phyloP scores from a whole-genome alignment of 2,113 vertebrate species.

The Prunella fulvescens region DNA sequence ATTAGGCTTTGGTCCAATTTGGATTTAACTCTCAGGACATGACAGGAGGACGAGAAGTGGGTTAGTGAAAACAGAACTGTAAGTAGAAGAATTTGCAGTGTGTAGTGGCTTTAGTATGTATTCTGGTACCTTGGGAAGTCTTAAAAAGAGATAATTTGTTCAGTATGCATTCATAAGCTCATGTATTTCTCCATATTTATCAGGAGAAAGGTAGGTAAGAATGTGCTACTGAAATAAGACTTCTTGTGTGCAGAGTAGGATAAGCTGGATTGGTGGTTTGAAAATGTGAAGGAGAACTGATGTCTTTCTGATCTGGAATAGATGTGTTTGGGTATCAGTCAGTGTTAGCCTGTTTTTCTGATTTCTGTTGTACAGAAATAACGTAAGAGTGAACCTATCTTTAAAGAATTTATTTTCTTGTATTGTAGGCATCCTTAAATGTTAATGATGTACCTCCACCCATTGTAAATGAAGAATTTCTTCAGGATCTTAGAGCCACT shows the following conservation, averaged over 20 bases:
- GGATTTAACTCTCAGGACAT: background rate
- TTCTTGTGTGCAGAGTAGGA: background rate
- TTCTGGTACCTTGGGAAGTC: background rate
- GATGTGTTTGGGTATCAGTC: background rate
- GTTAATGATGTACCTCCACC: conserved; percentile 82
- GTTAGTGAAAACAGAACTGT: background rate
- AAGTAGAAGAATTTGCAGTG: background rate
- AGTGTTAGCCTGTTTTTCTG: background rate
- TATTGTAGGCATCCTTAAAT: conserved; percentile 82
- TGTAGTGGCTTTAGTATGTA: background rate
- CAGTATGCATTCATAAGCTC: background rate
- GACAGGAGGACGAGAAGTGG: background rate
- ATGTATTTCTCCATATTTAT: background rate
- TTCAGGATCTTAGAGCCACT: conserved; percentile 86
- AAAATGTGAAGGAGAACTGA: background rate
- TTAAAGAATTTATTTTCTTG: conserved; percentile 30
- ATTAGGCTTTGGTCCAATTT: background rate
- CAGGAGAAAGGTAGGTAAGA: background rate
- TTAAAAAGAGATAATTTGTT: background rate
- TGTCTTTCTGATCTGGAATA: background rate
- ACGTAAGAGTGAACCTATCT: background rate
- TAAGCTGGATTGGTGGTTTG: background rate
- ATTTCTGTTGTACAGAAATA: background rate
- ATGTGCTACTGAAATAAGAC: background rate
- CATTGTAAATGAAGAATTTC: conserved; percentile 86